phyloP scores from a whole-genome alignment of 2,113 vertebrate species.

The Dermatemys mawii region DNA sequence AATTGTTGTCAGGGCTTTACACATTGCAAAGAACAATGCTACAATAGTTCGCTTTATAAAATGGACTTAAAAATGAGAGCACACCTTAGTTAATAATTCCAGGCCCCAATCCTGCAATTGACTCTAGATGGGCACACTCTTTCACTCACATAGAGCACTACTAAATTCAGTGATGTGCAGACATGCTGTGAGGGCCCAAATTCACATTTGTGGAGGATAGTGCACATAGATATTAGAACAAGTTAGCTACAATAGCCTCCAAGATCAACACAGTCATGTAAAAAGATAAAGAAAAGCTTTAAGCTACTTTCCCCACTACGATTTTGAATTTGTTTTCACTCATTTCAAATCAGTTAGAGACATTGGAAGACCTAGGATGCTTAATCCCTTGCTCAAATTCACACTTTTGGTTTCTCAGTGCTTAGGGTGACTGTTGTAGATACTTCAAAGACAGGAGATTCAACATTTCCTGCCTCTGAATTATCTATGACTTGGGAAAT shows the following conservation, averaged over 20 bases:
- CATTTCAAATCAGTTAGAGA: background rate
- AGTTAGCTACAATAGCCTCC: background rate
- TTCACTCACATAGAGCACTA: background rate
- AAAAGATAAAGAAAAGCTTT: background rate
- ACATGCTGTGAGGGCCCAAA: background rate
- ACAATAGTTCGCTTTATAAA: background rate
- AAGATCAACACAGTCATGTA: background rate
- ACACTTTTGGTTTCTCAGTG: background rate
- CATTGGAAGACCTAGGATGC: background rate
- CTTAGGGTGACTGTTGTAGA: background rate
- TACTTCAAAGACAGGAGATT: background rate
- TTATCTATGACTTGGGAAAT: background rate
- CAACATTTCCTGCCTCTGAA: background rate
- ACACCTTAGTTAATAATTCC: background rate
- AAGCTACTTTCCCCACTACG: background rate
- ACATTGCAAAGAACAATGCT: background rate
- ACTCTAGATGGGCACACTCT: background rate
- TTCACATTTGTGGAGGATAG: background rate
- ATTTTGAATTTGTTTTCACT: background rate
- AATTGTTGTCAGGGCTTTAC: background rate
- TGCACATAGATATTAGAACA: background rate
- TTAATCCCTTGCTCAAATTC: background rate
- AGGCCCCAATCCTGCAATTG: background rate
- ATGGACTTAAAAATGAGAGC: background rate
- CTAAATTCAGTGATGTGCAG: background rate